Evolutionary conservation across 2,888 invertebrate genomes (phyloP).

Genomic region (Mystacides longicornis): DNA sequence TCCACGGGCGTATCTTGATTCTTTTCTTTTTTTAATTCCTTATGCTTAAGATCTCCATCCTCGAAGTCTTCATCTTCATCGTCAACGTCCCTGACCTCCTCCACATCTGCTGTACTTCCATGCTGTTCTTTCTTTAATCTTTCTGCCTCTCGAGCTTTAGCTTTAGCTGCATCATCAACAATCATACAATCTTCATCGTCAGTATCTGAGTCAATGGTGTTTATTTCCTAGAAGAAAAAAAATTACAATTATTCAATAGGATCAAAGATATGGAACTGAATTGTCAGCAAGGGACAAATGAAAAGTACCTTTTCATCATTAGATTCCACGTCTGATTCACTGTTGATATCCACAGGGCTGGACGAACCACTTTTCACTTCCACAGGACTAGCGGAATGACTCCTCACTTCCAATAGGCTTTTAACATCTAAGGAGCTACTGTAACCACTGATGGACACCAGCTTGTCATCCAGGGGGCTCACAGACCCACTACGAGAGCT

Average conservation of each 20-base stretch:
- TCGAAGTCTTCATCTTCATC: background rate
- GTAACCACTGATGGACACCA: background rate
- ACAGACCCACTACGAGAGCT: background rate
- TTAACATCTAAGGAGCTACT: background rate
- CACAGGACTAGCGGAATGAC: background rate
- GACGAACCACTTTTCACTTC: background rate
- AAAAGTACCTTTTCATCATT: conserved; percentile 5
- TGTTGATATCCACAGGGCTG: conserved; percentile 13
- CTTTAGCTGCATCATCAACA: conserved; percentile 4
- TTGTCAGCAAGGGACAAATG: background rate
- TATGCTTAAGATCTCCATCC: background rate
- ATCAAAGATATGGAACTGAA: no score
- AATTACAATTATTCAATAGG: no score
- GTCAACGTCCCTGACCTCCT: background rate
- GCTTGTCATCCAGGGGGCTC: background rate
- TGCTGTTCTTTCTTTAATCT: background rate
- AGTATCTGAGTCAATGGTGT: conserved; percentile 9
- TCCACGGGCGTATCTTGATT: background rate
- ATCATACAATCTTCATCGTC: conserved; percentile 17
- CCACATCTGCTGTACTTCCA: background rate
- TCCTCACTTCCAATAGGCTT: background rate
- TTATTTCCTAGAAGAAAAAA: conserved; percentile 4
- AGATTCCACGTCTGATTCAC: conserved; percentile 6
- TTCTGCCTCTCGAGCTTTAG: background rate
- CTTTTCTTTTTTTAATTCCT: background rate